Base-by-base conservation (phyloP, 2,113 vertebrate genomes). In the Neodon shergylaensis region DNA sequence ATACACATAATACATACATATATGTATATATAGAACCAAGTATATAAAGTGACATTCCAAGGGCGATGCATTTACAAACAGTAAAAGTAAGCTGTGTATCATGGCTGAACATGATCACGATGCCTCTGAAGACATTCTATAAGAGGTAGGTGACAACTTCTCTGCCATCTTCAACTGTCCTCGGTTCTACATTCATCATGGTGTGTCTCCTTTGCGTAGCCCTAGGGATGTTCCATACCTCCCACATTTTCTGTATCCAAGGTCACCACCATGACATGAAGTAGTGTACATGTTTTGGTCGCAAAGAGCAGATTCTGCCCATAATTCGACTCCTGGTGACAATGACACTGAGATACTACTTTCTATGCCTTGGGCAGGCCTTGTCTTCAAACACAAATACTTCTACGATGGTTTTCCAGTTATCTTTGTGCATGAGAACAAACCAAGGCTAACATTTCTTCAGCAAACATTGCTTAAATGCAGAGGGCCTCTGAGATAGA, bases 381-480 rank as follows among this genome's bases (percentile, higher is more conserved):
- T 98, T 92, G 26, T 9, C n/a, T 65, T 96, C 85, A 42, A 96
- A 96, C 96, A 95, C 31, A 86, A 76, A 72, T 17, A 88, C 39
- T 78, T 97, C 93, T 12, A 82, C 42, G 94, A 91, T 17, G 94
- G 90, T 93, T 83, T 90, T 92, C 92, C 94, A 81, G 96, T 94
- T 54, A 70, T 88, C 96, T 97, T 16, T 11, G 72, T 83, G 97
- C 33, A 76, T 83, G 79, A 90, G 94, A 65, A 81, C 84, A 13
- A n/a, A 95, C 94, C 97, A 95, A 97, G 98, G 95, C 98, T 99
- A 99, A 98, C 99, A 99, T 97, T 99, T 99, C 96, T 99, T 99
- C 82, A 99, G 98, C 98, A 99, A 98, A 97, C 99, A 99, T 88
- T 99, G 99, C 98, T 99, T 99, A 98, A 99, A 99, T 0, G 99